A percentile compares a stretch with the other conserved stretches of the same genome.
Evolutionary conservation across 2,113 vertebrate genomes (phyloP).

Genomic region (Misgurnus anguillicaudatus): DNA sequence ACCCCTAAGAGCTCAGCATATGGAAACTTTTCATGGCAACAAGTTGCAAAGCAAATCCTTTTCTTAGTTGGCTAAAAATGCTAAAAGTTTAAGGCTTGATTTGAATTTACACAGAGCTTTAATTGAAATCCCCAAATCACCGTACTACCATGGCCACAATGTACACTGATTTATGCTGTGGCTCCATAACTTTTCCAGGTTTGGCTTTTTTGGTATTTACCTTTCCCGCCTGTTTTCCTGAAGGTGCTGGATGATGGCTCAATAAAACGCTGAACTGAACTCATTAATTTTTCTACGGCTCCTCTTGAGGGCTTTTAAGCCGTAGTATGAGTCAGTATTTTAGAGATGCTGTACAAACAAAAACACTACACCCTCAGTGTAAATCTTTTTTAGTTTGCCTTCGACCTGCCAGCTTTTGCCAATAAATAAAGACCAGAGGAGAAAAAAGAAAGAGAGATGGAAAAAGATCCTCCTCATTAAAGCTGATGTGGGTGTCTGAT

Average conservation of each 20-base stretch:
- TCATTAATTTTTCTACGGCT: slow-evolving; percentile 65
- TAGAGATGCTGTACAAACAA: slow-evolving; percentile 67
- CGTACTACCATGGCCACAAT: slow-evolving; percentile 22
- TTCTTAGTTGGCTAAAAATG: too few species aligned
- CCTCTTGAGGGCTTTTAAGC: slow-evolving; percentile 65
- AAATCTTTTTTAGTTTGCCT: slow-evolving; percentile 58
- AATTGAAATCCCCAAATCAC: slow-evolving; percentile 57
- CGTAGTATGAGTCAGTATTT: slow-evolving; percentile 58
- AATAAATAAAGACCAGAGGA: slow-evolving; percentile 43
- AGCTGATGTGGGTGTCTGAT: slow-evolving; percentile 11
- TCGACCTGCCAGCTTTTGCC: slow-evolving; percentile 50
- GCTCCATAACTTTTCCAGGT: slow-evolving; percentile 53
- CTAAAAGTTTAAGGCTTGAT: not conserved
- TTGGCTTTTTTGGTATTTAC: slow-evolving; percentile 52
- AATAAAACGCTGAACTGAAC: slow-evolving; percentile 60
- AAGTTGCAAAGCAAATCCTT: too few species aligned
- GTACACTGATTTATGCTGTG: slow-evolving; percentile 56
- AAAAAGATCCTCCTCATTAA: slow-evolving; percentile 16
- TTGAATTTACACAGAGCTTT: slow-evolving; percentile 23
- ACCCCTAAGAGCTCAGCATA: too few species aligned
- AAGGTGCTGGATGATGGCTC: slow-evolving; percentile 58
- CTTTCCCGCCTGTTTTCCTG: slow-evolving; percentile 58
- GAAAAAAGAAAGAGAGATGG: not conserved
- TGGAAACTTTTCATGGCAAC: too few species aligned
- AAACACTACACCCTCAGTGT: slow-evolving; percentile 60